phyloP scores from a whole-genome alignment of 2,888 invertebrate genomes.

The Cheilosia variabilis region DNA sequence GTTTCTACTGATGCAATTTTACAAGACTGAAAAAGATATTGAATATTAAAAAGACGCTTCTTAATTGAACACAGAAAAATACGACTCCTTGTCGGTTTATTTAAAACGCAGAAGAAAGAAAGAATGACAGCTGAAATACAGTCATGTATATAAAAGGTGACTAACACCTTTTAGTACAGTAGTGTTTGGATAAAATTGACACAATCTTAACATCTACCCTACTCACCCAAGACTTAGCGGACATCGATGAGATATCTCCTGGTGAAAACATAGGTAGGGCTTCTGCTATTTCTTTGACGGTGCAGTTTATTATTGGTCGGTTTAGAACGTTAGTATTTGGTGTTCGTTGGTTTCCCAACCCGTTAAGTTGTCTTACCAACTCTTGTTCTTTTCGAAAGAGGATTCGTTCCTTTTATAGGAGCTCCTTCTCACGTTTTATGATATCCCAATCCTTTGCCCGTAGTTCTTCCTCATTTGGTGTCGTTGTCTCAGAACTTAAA shows the following conservation, averaged over 20 bases:
- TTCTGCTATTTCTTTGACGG: constrained; percentile 10
- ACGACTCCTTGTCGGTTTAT: too few relatives aligned
- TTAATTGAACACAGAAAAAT: too few relatives aligned
- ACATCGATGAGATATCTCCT: constrained; percentile 2
- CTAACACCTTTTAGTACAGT: too few relatives aligned
- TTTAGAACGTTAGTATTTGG: background rate
- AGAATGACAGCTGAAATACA: too few relatives aligned
- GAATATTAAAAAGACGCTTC: too few relatives aligned
- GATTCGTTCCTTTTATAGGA: constrained; percentile 8
- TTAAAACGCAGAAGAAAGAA: too few relatives aligned
- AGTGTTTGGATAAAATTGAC: too few relatives aligned
- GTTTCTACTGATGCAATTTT: too few relatives aligned
- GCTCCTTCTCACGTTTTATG: background rate
- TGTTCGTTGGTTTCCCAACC: background rate
- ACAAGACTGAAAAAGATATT: too few relatives aligned
- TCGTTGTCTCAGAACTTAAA: background rate
- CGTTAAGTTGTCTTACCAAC: background rate
- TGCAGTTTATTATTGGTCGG: background rate
- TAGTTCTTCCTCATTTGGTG: background rate
- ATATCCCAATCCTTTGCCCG: constrained; percentile 28
- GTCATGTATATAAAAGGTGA: too few relatives aligned
- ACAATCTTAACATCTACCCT: too few relatives aligned
- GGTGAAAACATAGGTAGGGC: constrained; percentile 13
- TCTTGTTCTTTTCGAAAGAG: constrained; percentile 16
- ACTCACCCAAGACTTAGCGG: constrained; percentile 18